Conservation (phyloP, 2,888 invertebrate species). For the Sesia apiformis region DNA sequence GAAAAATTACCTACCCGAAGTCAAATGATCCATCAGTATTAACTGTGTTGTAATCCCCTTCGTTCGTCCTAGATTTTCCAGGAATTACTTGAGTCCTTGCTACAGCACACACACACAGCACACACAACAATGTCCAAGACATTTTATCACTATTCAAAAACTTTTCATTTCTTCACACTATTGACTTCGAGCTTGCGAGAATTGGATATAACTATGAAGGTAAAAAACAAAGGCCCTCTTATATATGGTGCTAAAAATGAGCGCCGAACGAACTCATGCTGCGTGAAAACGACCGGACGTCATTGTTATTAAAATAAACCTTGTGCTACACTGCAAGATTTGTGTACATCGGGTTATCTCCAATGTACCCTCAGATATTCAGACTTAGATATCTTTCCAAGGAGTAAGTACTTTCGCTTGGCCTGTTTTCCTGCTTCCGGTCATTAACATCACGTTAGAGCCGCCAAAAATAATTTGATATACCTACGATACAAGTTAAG, state of each 20-base stretch:
- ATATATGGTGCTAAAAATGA: constrained; percentile 66
- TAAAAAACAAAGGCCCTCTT: constrained; percentile 60
- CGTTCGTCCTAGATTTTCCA: constrained; percentile 62
- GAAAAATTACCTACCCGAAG: constrained; percentile 74
- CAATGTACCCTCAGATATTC: no score
- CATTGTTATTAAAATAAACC: constrained; percentile 56
- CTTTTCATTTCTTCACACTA: constrained; percentile 27
- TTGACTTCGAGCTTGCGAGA: constrained; percentile 20
- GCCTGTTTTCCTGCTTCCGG: no score
- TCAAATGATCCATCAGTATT: constrained; percentile 83
- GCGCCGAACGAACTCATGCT: constrained; percentile 45
- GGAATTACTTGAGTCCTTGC: constrained; percentile 63
- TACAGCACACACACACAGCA: constrained; percentile 50
- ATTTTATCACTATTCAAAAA: constrained; percentile 31
- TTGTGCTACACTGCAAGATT: neutral
- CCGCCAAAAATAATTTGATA: no score
- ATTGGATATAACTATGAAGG: constrained; percentile 45
- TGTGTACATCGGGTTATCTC: no score
- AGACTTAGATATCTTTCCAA: no score
- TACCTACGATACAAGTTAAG: no score
- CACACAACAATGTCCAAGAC: constrained; percentile 49
- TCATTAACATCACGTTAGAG: no score
- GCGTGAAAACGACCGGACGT: constrained; percentile 70
- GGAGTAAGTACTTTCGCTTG: no score
- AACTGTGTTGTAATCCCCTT: constrained; percentile 77